phyloP scores from a whole-genome alignment of 2,113 vertebrate species.

The Nannobrachium achirus region DNA sequence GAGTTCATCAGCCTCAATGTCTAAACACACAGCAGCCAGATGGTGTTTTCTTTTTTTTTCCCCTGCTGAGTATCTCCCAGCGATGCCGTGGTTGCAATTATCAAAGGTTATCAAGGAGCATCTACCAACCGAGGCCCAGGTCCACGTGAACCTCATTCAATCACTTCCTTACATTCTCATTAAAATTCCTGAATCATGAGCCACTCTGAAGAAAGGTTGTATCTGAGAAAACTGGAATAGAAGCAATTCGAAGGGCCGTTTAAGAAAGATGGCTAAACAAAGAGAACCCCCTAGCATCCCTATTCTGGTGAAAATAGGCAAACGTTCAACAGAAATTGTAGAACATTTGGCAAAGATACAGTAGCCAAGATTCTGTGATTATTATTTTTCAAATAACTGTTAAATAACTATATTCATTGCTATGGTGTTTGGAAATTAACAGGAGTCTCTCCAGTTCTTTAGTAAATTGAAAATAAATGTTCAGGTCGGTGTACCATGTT shows the following conservation, averaged over 20 bases:
- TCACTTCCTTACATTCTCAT: slow-evolving; percentile 76
- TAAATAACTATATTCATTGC: no score
- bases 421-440: no score
- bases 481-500: no score
- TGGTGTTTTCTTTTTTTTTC: slow-evolving; percentile 81
- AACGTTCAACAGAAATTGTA: no score
- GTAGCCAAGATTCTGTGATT: no score
- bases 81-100: slow-evolving; percentile 88
- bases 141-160: slow-evolving; percentile 87
- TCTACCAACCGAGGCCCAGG: slow-evolving; percentile 81
- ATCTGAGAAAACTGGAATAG: slow-evolving; percentile 40
- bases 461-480: no score
- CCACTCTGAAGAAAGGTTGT: slow-evolving; percentile 17
- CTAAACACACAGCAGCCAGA: slow-evolving; percentile 89
- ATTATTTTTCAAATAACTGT: no score
- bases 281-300: no score
- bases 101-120: slow-evolving; percentile 95
- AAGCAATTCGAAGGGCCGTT: slow-evolving; percentile 40
- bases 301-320: no score
- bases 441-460: no score
- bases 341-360: slow-evolving; percentile 50
- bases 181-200: slow-evolving; percentile 83
- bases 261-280: not conserved
- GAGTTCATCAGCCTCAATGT: slow-evolving; percentile 89
- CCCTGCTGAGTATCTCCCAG: slow-evolving; percentile 85